Evolutionary conservation across 2,797 vertebrate species (phyloP).

Genomic region (Ibycter americanus): DNA sequence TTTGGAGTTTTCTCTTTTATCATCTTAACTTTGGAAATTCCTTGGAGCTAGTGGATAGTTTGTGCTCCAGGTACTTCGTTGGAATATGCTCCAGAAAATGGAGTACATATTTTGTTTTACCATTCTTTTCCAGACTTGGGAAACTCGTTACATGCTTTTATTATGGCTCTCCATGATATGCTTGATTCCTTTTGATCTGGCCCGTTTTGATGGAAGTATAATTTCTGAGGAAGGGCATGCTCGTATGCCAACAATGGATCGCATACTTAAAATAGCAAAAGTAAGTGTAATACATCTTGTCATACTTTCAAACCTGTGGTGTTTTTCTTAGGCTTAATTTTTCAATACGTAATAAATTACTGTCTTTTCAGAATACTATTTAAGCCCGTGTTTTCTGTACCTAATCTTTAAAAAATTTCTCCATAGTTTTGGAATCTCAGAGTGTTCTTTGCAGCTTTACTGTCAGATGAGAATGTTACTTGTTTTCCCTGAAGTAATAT

Average conservation of each 20-base stretch:
- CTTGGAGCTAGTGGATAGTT: background rate
- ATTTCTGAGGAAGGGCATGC: conserved; percentile 55
- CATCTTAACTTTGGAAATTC: background rate
- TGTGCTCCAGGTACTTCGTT: background rate
- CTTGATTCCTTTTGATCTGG: conserved; percentile 95
- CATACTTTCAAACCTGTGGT: background rate
- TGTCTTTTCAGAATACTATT: background rate
- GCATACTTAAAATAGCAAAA: conserved; percentile 87
- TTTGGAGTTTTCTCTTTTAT: background rate
- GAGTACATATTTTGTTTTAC: background rate
- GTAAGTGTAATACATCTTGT: conserved; percentile 52
- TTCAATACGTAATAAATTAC: background rate
- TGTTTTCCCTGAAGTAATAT: background rate
- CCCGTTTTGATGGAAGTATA: conserved; percentile 87
- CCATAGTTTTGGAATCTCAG: background rate
- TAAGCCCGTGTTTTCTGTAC: background rate
- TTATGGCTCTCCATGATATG: conserved; percentile 95
- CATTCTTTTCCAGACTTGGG: conserved; percentile 85
- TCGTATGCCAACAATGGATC: conserved; percentile 86
- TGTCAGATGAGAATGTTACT: background rate
- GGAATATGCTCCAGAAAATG: background rate
- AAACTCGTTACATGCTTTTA: conserved; percentile 93
- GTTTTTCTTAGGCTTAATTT: background rate
- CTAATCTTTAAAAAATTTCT: background rate
- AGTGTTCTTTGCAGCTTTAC: background rate